A percentile compares a stretch with the other conserved stretches of the same genome.
Conservation (phyloP, 2,797 vertebrate genomes). For the Falco cherrug region DNA sequence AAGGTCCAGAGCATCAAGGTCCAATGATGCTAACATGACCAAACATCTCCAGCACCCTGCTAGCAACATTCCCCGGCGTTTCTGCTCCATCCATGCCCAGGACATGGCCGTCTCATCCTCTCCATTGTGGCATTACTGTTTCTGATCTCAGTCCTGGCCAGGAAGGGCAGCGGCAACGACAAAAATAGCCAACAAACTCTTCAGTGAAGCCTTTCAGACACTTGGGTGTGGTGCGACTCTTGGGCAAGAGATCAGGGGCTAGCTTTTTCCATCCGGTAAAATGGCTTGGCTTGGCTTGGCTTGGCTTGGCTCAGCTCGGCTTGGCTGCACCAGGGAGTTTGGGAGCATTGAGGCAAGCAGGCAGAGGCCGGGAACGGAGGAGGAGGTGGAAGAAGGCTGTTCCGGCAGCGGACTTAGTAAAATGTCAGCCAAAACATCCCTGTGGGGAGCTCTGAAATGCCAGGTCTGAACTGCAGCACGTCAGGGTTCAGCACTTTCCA, state of each 20-base stretch:
- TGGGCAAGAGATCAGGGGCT: slow-evolving; percentile 8
- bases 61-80: not conserved
- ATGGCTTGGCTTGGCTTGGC: not conserved
- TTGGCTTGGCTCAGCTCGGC: not conserved
- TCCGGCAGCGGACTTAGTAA: not conserved
- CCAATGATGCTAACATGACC: rapidly evolving
- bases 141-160: slow-evolving; percentile 15
- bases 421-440: slow-evolving; percentile 15
- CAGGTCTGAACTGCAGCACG: not conserved
- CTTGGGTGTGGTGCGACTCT: slow-evolving; percentile 11
- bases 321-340: not conserved
- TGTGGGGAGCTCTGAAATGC: not conserved
- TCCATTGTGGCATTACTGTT: not conserved
- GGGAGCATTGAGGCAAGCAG: not conserved
- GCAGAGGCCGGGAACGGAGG: not conserved
- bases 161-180: slow-evolving; percentile 44
- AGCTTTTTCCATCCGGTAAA: not conserved
- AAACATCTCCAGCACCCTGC: not conserved
- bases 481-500: not conserved
- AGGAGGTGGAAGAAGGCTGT: not conserved
- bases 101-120: not conserved
- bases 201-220: not conserved
- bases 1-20: not conserved
- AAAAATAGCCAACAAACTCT: slow-evolving; percentile 37
- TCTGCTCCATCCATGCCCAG: not conserved